Conservation (phyloP, 1,140 invertebrate genomes). For the Armadillidium nasatum region DNA sequence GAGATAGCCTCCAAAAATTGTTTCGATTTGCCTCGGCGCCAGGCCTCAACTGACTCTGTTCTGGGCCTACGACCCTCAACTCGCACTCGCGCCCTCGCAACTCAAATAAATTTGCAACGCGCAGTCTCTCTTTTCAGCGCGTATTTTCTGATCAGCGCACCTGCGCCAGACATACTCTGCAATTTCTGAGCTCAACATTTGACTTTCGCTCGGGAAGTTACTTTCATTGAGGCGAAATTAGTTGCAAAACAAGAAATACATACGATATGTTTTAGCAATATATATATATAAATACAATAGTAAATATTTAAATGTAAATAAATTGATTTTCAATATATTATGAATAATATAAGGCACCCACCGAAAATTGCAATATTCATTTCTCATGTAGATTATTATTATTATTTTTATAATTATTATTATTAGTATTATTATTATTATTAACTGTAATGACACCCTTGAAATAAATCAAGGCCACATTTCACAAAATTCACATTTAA, state of each 20-base stretch:
- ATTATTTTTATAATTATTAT: too few species aligned
- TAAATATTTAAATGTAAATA: too few species aligned
- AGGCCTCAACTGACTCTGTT: neutral
- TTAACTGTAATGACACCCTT: neutral
- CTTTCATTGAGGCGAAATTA: neutral
- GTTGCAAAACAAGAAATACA: too few species aligned
- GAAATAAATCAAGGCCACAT: neutral
- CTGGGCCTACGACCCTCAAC: neutral
- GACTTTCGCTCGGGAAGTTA: neutral
- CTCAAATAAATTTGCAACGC: neutral
- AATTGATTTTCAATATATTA: neutral
- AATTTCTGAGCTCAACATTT: neutral
- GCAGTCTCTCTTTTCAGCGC: neutral
- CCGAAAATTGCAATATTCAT: conserved; percentile 10
- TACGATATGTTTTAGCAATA: too few species aligned
- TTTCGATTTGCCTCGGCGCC: neutral
- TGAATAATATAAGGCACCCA: neutral
- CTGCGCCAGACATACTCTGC: neutral
- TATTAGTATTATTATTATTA: too few species aligned
- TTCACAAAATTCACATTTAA: neutral
- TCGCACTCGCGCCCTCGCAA: neutral
- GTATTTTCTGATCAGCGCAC: neutral
- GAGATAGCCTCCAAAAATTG: neutral
- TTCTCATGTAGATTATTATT: neutral
- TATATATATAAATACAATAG: too few species aligned